These are phyloP conservation scores for Sclerurus mexicanus DNA, from an alignment of 2,113 vertebrate species.

Conservation along the genomic window DNA sequence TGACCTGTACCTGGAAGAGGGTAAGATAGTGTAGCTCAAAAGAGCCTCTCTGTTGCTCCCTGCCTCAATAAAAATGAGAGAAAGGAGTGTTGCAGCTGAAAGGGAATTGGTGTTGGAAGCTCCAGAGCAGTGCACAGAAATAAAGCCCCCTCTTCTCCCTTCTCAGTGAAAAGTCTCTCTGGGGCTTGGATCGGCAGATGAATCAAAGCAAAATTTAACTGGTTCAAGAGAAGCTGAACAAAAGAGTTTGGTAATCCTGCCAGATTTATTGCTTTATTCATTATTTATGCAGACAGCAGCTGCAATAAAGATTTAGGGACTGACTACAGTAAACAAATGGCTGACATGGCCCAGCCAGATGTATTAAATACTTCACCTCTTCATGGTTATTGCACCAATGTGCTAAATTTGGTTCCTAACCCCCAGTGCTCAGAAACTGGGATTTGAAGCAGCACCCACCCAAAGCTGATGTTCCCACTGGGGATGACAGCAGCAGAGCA, in stretches of 20 bases:
- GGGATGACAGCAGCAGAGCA: neutral
- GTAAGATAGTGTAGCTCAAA: neutral
- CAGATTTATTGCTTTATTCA: neutral
- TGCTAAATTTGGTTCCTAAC: neutral
- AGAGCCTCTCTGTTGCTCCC: neutral
- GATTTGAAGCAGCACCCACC: neutral
- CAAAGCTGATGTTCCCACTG: rapidly evolving
- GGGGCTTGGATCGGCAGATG: neutral
- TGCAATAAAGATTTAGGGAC: neutral
- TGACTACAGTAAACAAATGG: neutral
- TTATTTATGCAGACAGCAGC: slow-evolving; percentile 24
- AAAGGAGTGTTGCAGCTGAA: neutral
- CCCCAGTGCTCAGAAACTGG: neutral
- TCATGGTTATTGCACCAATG: neutral
- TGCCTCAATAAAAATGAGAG: neutral
- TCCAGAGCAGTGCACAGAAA: neutral
- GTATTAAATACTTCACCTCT: neutral
- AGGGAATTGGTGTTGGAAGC: neutral
- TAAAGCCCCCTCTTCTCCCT: neutral
- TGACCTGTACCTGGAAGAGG: neutral
- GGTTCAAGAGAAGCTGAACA: neutral
- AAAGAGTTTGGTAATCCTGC: neutral
- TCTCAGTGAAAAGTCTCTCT: neutral
- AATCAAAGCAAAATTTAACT: neutral
- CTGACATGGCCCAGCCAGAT: neutral